Base-by-base conservation (phyloP, 2,797 vertebrate genomes). In the Halcyon badia region DNA sequence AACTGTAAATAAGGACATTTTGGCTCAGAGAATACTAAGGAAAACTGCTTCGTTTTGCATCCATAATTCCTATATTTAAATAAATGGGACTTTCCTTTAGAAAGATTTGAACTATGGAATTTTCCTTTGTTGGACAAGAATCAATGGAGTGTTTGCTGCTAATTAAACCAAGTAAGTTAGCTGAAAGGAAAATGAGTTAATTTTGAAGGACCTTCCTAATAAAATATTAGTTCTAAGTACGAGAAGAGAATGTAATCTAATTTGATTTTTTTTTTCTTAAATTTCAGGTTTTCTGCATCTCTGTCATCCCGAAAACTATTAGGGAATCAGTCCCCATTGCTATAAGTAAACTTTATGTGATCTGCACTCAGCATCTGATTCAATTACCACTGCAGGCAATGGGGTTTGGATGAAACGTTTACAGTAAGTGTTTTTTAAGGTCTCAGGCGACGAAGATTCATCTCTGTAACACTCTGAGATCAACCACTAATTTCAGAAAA, bases 81-180 rank as follows among this genome's bases (percentile, higher is more conserved):
- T 85, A 93, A 95, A 92, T 42, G 68, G 83, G 94, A 95, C 96
- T 97, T 98, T 96, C 91, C 94, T 92, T 95, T 54, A 65, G 62
- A 96, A 68, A 89, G 60, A 49, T 88, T 65, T 73, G 69, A 95
- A 79, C 76, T 91, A 85, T 17, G 92, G 96, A 97, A 96, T 95
- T 96, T 96, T 97, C 88, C 92, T 97, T 95, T 93, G 80, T 90
- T 96, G 84, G 95, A 81, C 49, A 94, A 79, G 71, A 96, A 71
- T 85, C 95, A 76, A 48, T 6, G 11, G 68, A 69, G 41, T 92
- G 76, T 80, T 94, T 94, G 81, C 69, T 94, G 87, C 70, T 96
- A 96, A 97, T 96, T 96, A 94, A 97, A 86, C 49, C 39, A 89
- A 94, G 78, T 77, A 91, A 89, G 33, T 84, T 80, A 87, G 51